Conservation (phyloP, 2,113 vertebrate species). For the Brienomyrus brachyistius region DNA sequence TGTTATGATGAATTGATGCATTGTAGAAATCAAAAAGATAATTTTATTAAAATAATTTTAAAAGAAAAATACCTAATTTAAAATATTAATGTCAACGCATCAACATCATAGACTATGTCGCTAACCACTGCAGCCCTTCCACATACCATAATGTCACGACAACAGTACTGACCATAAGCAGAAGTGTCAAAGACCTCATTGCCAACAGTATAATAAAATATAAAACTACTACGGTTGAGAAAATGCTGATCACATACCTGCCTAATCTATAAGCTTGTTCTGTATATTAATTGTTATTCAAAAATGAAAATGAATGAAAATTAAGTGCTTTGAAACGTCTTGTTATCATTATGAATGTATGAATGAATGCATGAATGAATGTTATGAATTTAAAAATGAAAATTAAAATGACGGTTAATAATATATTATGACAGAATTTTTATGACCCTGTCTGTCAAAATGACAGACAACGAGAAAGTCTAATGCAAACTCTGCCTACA, state of each 20-base stretch:
- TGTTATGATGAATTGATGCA: background rate
- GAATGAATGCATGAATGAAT: background rate
- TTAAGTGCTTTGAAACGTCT: background rate
- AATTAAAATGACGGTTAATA: background rate
- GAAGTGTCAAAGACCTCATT: background rate
- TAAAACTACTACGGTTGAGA: background rate
- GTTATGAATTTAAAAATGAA: background rate
- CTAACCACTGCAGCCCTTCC: background rate
- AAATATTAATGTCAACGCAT: background rate
- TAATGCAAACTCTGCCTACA: background rate
- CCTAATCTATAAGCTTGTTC: background rate
- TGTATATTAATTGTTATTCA: background rate
- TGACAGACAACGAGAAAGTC: background rate
- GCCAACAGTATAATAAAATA: background rate
- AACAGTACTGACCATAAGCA: background rate
- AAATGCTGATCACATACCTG: background rate
- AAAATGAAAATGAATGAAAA: background rate
- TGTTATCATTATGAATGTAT: background rate
- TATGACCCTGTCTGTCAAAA: background rate
- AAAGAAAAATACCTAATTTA: too few relatives aligned
- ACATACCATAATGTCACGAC: background rate
- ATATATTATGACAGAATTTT: background rate
- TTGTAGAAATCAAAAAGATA: background rate
- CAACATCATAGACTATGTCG: background rate
- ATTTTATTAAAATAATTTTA: background rate